Conservation (phyloP, 2,888 invertebrate genomes). For the Melanargia galathea region DNA sequence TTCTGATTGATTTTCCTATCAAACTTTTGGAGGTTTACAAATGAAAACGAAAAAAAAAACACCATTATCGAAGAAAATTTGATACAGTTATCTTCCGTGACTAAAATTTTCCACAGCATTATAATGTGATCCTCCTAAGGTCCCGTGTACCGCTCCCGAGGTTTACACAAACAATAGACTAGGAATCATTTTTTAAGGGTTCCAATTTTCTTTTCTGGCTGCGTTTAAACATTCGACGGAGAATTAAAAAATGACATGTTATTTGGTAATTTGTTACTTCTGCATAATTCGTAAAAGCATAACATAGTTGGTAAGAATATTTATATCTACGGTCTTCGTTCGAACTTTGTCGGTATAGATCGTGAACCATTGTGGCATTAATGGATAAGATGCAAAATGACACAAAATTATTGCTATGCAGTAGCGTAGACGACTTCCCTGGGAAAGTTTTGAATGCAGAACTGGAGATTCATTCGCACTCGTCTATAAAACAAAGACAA, state of each 20-base stretch:
- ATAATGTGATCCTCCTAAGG: conserved; percentile 68
- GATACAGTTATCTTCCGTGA: conserved; percentile 70
- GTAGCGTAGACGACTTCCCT: background rate
- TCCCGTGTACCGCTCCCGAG: conserved; percentile 58
- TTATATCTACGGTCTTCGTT: too few relatives aligned
- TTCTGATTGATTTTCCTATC: conserved; percentile 76
- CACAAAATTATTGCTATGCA: background rate
- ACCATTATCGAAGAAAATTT: conserved; percentile 70
- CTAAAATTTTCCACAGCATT: conserved; percentile 63
- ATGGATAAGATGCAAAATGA: too few relatives aligned
- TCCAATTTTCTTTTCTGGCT: conserved; percentile 42
- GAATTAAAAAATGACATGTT: background rate
- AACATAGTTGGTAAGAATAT: too few relatives aligned
- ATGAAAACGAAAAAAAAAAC: conserved; percentile 55
- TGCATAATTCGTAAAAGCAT: background rate
- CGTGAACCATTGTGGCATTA: background rate
- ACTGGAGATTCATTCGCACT: background rate
- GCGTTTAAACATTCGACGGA: conserved; percentile 26
- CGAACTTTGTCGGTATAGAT: background rate
- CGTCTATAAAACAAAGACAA: conserved; percentile 9
- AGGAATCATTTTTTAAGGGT: conserved; percentile 59
- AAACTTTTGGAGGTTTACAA: conserved; percentile 82
- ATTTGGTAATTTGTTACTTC: background rate
- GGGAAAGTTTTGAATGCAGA: background rate
- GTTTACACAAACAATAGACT: conserved; percentile 54